Percentiles rank a stretch among this genome's conserved stretches.
Evolutionary conservation across 2,888 invertebrate species (phyloP).

Genomic region (Drosophila dives): DNA sequence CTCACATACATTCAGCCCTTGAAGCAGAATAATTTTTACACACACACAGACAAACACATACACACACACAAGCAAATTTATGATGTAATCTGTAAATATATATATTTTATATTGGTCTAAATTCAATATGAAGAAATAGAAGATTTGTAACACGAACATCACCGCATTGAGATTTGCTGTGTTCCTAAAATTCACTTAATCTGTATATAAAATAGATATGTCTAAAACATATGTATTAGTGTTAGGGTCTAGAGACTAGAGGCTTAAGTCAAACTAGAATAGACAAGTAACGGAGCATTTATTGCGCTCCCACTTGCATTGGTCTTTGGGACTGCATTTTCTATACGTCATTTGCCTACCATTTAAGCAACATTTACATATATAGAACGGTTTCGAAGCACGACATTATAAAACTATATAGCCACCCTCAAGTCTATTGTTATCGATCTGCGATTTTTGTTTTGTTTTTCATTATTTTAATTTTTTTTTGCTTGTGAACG

Average conservation of each 20-base stretch:
- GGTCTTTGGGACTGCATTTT: slow-evolving; percentile 40
- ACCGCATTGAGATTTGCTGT: slow-evolving; percentile 50
- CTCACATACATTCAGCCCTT: slow-evolving; percentile 22
- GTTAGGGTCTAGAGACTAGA: slow-evolving; percentile 38
- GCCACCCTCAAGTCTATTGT: slow-evolving; percentile 47
- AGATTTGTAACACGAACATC: slow-evolving; percentile 20
- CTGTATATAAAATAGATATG: slow-evolving; percentile 19
- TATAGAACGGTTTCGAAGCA: slow-evolving; percentile 51
- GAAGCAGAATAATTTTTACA: slow-evolving; percentile 18
- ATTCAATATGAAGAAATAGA: slow-evolving; percentile 15
- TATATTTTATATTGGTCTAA: slow-evolving; percentile 25
- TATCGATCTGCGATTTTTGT: slow-evolving; percentile 46
- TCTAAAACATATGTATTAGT: slow-evolving; percentile 9
- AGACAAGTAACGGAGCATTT: slow-evolving; percentile 32
- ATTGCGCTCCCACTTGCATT: slow-evolving; percentile 48
- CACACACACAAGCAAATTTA: not conserved
- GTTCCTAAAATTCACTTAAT: slow-evolving; percentile 46
- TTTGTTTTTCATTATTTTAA: slow-evolving; percentile 34
- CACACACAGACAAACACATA: slow-evolving; percentile 6
- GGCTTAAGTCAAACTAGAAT: slow-evolving; percentile 11
- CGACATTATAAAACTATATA: slow-evolving; percentile 45
- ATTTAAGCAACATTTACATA: slow-evolving; percentile 34
- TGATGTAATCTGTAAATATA: not conserved
- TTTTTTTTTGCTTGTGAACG: slow-evolving; percentile 14
- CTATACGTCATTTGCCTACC: slow-evolving; percentile 48